phyloP scores from a whole-genome alignment of 2,113 vertebrate species.

The Pandion haliaetus region DNA sequence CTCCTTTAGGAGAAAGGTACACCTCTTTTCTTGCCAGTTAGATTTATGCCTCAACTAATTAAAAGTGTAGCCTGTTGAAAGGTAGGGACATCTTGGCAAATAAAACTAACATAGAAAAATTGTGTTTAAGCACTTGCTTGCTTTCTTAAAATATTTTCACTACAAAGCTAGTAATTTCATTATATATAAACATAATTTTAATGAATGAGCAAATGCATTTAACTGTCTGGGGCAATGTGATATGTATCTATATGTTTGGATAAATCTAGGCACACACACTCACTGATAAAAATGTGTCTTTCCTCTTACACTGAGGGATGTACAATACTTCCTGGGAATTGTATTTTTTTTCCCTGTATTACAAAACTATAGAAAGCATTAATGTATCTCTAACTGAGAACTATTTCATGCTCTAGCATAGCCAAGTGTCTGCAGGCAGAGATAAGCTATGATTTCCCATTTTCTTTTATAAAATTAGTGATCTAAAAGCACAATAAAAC shows the following conservation, averaged over 20 bases:
- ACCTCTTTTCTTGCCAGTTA: background rate
- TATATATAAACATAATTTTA: conserved; percentile 8
- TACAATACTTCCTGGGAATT: conserved; percentile 7
- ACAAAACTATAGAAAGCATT: conserved; percentile 45
- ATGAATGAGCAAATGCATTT: conserved; percentile 15
- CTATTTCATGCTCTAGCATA: conserved; percentile 58
- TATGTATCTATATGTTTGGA: background rate
- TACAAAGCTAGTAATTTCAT: background rate
- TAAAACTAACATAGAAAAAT: background rate
- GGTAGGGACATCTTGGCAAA: background rate
- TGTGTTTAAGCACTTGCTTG: background rate
- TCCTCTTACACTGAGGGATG: background rate
- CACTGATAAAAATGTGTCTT: conserved; percentile 33
- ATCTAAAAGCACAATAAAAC: conserved; percentile 67
- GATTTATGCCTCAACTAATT: background rate
- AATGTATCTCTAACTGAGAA: conserved; percentile 59
- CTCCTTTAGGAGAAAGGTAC: background rate
- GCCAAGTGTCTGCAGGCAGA: conserved; percentile 71
- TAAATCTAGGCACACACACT: background rate
- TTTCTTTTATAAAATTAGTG: conserved; percentile 73
- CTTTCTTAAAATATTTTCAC: background rate
- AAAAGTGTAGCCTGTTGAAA: background rate
- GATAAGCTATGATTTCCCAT: conserved; percentile 70
- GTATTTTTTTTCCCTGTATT: background rate
- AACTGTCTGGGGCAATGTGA: background rate